A percentile compares a stretch with the other conserved stretches of the same genome.
These are phyloP conservation scores for Rambutsinella grinnellia DNA, from an alignment of 2,888 invertebrate species.

Conservation along the genomic window DNA sequence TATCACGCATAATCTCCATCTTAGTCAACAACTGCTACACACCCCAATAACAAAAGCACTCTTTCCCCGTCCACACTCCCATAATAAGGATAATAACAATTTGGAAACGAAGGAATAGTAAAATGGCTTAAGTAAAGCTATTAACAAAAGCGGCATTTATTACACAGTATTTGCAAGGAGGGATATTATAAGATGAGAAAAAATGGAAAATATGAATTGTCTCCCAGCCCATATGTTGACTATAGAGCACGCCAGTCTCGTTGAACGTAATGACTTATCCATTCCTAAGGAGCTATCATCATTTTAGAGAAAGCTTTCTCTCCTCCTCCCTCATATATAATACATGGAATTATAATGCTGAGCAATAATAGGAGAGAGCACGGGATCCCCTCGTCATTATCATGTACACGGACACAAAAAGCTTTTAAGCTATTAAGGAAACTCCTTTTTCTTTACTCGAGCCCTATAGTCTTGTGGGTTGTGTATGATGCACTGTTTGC, in stretches of 20 bases:
- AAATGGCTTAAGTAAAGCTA: neutral
- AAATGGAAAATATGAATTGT: no score
- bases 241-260: no score
- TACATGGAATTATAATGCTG: neutral
- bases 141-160: neutral
- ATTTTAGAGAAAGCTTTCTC: neutral
- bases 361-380: neutral
- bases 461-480: no score
- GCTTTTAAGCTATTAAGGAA: slow-evolving; percentile 43
- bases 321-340: neutral
- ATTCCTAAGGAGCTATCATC: neutral
- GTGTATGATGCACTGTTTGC: neutral
- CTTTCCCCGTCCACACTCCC: neutral
- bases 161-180: neutral
- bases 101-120: neutral
- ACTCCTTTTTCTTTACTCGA: slow-evolving; percentile 11
- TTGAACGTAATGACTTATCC: neutral
- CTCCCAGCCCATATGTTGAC: no score
- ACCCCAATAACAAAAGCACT: neutral
- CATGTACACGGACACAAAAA: slow-evolving; percentile 6
- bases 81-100: neutral
- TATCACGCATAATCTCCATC: neutral
- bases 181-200: no score
- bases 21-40: neutral
- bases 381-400: neutral